Percentiles rank a stretch among this genome's conserved stretches.
These are phyloP conservation scores for Elephantulus edwardii DNA, from an alignment of 2,113 vertebrate species.

Conservation along the genomic window DNA sequence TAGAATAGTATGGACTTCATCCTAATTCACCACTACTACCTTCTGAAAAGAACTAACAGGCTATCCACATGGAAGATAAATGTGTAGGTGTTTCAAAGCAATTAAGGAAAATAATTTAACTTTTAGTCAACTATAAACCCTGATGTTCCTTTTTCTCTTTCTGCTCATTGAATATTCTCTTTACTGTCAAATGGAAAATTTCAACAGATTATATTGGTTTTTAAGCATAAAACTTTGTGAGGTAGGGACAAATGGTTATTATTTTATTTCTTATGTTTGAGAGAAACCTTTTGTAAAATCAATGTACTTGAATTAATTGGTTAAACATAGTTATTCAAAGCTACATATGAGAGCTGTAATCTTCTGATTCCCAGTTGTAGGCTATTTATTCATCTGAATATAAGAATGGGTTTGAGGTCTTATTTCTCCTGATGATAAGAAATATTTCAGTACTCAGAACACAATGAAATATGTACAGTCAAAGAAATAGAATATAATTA, in stretches of 20 bases:
- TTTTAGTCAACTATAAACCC: not conserved
- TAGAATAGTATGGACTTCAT: not conserved
- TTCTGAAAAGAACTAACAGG: not conserved
- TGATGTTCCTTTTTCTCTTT: not conserved
- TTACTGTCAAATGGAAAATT: not conserved
- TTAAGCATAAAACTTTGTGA: conserved; percentile 32
- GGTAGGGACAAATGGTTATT: not conserved
- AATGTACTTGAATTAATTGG: conserved; percentile 55
- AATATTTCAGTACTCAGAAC: not conserved
- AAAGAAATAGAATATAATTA: conserved; percentile 52
- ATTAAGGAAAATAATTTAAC: conserved; percentile 22
- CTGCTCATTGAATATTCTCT: not conserved
- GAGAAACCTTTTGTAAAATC: conserved; percentile 17
- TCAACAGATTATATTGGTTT: conserved; percentile 5
- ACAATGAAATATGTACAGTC: conserved; percentile 7
- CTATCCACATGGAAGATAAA: not conserved
- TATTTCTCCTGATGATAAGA: conserved; percentile 56
- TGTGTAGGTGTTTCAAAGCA: not conserved
- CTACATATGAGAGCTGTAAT: not conserved
- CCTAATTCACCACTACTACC: not conserved
- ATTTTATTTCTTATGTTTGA: conserved; percentile 41
- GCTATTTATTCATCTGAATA: conserved; percentile 3
- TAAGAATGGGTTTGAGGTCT: conserved; percentile 19
- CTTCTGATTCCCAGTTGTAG: not conserved
- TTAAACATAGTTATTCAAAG: conserved; percentile 52